Base-by-base conservation (phyloP, 2,888 invertebrate genomes). In the Eustalomyia histrio region DNA sequence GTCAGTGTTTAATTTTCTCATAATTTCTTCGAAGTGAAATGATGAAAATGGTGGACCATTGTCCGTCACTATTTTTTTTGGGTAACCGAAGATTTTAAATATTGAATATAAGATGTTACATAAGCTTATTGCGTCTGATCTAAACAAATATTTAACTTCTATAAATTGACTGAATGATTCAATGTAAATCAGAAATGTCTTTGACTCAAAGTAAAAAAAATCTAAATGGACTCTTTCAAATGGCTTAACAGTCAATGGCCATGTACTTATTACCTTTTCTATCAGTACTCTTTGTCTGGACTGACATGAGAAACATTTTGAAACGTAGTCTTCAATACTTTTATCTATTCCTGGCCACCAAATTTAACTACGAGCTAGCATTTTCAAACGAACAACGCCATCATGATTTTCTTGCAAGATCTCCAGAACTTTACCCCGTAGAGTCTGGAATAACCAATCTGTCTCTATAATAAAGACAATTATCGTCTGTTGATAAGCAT, bases 151-250 rank as follows among this genome's bases (percentile, higher is more conserved):
- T 58, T 64, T 50, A 21, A 79, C 57, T 72, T 78, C 24, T 58
- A 72, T 39, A 60, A 78, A 53, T 17, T 60, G 24, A 57, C 78
- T 17, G 35, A 24, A 33, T 65, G 53, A 35, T 39, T 55, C 35
- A 68, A 57, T 29, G n/a, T n/a, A n/a, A n/a, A n/a, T n/a, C n/a
- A n/a, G n/a, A n/a, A n/a, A n/a, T n/a, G n/a, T n/a, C n/a, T 64
- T 64, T 33, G 64, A 52, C 16, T 64, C 64, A 64, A 64, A 64
- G 52, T 64, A 52, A 64, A 64, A 67, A 18, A 82, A 72, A 73
- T 82, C 82, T 3, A 79, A 47, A 68, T 82, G 72, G 2, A 82
- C 68, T 18, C 79, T 65, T 63, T 76, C 82, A n/a, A 79, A 79
- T 47, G 71, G 63, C 14, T 33, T 17, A 17, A 14, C 33, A 35